Evolutionary conservation across 1,140 invertebrate genomes (phyloP), one percentile per base, ranked within the genome.

Genomic region (Manduca sexta): DNA sequence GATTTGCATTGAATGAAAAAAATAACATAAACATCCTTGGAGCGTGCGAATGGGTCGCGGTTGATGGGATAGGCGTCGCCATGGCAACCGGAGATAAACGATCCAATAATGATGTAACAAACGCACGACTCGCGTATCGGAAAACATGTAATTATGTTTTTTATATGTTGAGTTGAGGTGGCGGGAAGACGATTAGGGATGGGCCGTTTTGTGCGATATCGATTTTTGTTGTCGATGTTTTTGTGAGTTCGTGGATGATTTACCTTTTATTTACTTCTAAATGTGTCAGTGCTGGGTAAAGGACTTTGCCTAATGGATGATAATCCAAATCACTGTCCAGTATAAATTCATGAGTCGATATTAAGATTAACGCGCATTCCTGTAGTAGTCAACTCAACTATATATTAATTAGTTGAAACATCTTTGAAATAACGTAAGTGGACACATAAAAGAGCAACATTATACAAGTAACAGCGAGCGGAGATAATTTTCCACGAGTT

Each of bases 71-170:
- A 56, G 76, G 79, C 76, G 76, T 74, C 47, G 38, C 74, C 65
- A 65, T 68, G 57, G 72, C 62, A 71, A 80, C 73, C 68, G 65
- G 54, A 55, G 53, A 65, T 73, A 74, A 73, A 83, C 60, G 70
- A 74, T 71, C 78, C 69, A 74, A 82, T 79, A 82, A 80, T 82
- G 69, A 78, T 74, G 58, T 65, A 35, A 41, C 58, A 64, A 61
- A 70, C 60, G 62, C 63, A 71, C 67, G 78, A 69, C 67, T 78
- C 63, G 62, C 63, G 69, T 74, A 76, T 74, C 67, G 67, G 63
- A 68, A 80, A 83, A 78, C 74, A 70, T 75, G 55, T 74, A 78
- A 79, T 83, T 79, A 83, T 64, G 64, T 48, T 60, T 68, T 66
- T 47, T 57, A 57, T 69, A 31, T 31, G 3, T 21, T n/a, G n/a